Percentiles rank a stretch among this genome's conserved stretches.
Conservation (phyloP, 2,113 vertebrate genomes). For the Limnothrissa miodon region DNA sequence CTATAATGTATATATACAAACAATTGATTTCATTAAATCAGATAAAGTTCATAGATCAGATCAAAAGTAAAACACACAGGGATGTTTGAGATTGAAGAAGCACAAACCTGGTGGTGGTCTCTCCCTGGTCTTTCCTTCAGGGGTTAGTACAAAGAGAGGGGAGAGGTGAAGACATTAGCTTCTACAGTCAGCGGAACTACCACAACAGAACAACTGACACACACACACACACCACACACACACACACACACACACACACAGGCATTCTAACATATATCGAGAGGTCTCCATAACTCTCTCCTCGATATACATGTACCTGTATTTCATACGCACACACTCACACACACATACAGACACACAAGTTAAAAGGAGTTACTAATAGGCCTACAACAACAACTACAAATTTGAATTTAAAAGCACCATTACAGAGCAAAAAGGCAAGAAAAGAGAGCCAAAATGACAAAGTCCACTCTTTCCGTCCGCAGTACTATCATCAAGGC, state of each 20-base stretch:
- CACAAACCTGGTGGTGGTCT: constrained; percentile 86
- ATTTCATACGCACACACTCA: constrained; percentile 27
- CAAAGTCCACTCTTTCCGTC: constrained; percentile 16
- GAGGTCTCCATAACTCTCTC: constrained; percentile 20
- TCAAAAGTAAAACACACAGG: not conserved
- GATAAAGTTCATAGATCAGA: not conserved
- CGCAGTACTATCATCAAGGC: not conserved
- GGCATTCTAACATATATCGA: constrained; percentile 42
- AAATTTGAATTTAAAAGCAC: constrained; percentile 45
- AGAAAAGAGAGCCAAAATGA: constrained; percentile 43
- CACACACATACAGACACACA: not conserved
- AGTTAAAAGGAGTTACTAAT: constrained; percentile 9
- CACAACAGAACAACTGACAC: constrained; percentile 59
- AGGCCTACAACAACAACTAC: constrained; percentile 70
- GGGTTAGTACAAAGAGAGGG: constrained; percentile 67
- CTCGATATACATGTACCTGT: constrained; percentile 48
- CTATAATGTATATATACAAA: not conserved
- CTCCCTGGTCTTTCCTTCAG: constrained; percentile 90
- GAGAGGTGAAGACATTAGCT: constrained; percentile 46
- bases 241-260: constrained; percentile 58
- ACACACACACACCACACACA: constrained; percentile 61
- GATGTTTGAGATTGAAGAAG: constrained; percentile 6
- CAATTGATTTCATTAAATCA: not conserved
- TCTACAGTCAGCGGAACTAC: constrained; percentile 41
- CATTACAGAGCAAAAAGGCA: constrained; percentile 51